Conservation (phyloP, 2,888 invertebrate genomes). For the Morpho deidamia region DNA sequence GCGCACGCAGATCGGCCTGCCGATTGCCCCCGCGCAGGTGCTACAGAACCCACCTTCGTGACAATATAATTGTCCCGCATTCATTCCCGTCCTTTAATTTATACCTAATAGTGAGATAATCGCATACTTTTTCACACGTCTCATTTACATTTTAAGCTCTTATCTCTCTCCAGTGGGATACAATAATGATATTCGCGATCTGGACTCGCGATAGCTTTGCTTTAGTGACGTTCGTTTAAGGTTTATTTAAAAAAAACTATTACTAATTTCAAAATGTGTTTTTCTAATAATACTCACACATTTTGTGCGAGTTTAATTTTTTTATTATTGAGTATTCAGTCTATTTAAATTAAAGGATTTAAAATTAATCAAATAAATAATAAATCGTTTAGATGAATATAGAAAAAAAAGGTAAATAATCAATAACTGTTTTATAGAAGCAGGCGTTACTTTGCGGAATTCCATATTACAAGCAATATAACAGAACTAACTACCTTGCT, state of each 20-base stretch:
- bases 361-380: no score
- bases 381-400: no score
- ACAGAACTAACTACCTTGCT: no score
- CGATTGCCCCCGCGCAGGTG: constrained; percentile 41
- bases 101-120: constrained; percentile 75
- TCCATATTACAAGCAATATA: no score
- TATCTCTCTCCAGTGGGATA: constrained; percentile 48
- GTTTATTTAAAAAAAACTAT: not conserved
- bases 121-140: constrained; percentile 67
- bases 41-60: constrained; percentile 55
- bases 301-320: no score
- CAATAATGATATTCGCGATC: constrained; percentile 63
- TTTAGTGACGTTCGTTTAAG: constrained; percentile 13
- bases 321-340: no score
- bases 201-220: constrained; percentile 35
- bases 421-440: no score
- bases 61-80: constrained; percentile 75
- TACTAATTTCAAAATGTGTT: no score
- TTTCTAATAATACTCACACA: no score
- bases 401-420: no score
- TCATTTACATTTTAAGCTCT: constrained; percentile 71
- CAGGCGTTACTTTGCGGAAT: no score
- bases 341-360: no score
- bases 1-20: constrained; percentile 39
- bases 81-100: constrained; percentile 69